Conservation (phyloP, 1,140 invertebrate genomes). For the Hypsibius dujardini region DNA sequence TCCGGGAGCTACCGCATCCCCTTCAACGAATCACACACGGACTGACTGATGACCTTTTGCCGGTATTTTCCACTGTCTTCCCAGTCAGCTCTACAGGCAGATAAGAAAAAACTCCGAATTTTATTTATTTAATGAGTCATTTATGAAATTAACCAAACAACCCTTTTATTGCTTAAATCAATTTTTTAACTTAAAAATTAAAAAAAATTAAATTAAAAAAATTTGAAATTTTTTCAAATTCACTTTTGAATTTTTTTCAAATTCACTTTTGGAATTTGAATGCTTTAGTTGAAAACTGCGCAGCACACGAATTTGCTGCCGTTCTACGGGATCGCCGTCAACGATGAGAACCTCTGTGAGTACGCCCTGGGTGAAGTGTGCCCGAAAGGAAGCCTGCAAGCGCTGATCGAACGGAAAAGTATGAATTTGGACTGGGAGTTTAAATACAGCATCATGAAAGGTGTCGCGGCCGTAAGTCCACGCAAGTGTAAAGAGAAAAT, state of each 20-base stretch:
- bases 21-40: background rate
- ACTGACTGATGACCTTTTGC: background rate
- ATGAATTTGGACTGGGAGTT: constrained; percentile 82
- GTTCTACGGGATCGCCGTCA: constrained; percentile 11
- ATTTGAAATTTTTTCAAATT: too few species aligned
- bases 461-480: constrained; percentile 52
- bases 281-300: background rate
- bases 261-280: too few species aligned
- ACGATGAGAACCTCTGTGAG: constrained; percentile 14
- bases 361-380: background rate
- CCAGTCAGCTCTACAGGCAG: background rate
- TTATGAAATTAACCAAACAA: too few species aligned
- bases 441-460: constrained; percentile 77
- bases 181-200: too few species aligned
- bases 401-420: background rate
- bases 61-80: background rate
- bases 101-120: too few species aligned
- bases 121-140: too few species aligned
- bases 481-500: too few species aligned
- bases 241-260: too few species aligned
- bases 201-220: too few species aligned
- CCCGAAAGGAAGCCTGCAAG: background rate
- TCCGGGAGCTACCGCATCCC: background rate
- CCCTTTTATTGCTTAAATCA: too few species aligned
- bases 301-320: background rate